Evolutionary conservation across 2,888 invertebrate species (phyloP), one percentile per base, ranked within the genome.

Genomic region (Vannuccia rotundouncinata): DNA sequence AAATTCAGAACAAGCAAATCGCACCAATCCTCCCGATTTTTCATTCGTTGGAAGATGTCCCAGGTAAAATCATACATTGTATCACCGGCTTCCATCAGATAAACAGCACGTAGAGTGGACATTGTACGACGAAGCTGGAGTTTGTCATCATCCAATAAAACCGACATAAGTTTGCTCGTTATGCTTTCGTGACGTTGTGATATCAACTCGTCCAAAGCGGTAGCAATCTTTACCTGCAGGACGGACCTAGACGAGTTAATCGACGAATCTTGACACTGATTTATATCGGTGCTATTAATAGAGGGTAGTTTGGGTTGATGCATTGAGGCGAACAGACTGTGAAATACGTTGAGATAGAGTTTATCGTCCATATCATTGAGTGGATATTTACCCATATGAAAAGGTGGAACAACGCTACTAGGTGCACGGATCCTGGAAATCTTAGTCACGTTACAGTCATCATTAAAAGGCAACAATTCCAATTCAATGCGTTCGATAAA

Each of bases 81-180:
- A 80, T 87, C 87, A 0, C 88, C 88, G 74, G 86, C 85, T 81
- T 87, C 88, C 87, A 88, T 87, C 77, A 88, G 82, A 82, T 85
- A 88, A 82, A 86, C 45, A 17, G 45, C 45, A 45, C 45, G 45
- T 17, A 45, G 45, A 45, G 45, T 45, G 5, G 45, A 45, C 45
- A 45, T 5, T 45, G 45, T 45, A 5, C 17, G 10, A 17, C 45
- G 10, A 5, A 45, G 17, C 17, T 17, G 45, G 10, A 45, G 45
- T 45, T 45, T 45, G 17, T 45, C 45, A 17, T 17, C 17, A 17
- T 45, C 45, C 17, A 45, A 45, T 17, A 45, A 17, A 45, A 45
- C 45, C 5, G 45, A 45, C 17, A 45, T 5, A 17, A 45, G 45
- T 45, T 45, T 45, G 5, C 10, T 45, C 17, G 45, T 45, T 5